phyloP scores from a whole-genome alignment of 2,797 vertebrate genomes.

The Lerista edwardsae region DNA sequence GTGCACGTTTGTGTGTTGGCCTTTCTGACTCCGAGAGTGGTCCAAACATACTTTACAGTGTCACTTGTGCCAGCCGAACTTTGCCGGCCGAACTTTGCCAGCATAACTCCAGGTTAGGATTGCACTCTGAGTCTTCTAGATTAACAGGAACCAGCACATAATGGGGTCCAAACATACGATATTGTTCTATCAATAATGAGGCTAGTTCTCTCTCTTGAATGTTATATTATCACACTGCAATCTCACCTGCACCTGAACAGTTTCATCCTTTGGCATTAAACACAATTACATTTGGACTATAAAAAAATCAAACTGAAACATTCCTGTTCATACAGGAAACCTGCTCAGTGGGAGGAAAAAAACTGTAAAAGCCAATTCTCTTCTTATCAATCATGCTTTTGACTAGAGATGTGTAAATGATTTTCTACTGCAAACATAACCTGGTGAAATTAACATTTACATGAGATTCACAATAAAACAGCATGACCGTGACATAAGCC shows the following conservation, averaged over 20 bases:
- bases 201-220: constrained; percentile 2
- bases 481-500: constrained; percentile 25
- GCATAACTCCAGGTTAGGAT: too few species aligned
- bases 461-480: constrained; percentile 61
- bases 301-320: constrained; percentile 19
- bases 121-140: too few species aligned
- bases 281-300: constrained; percentile 18
- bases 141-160: not conserved
- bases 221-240: not conserved
- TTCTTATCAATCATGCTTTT: constrained; percentile 24
- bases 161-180: too few species aligned
- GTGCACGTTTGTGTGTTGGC: too few species aligned
- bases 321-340: constrained; percentile 12
- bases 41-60: too few species aligned
- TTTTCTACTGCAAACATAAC: constrained; percentile 66
- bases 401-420: constrained; percentile 38
- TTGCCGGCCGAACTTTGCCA: too few species aligned
- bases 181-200: not conserved
- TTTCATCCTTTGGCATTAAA: not conserved
- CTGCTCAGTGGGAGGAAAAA: constrained; percentile 27
- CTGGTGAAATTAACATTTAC: constrained; percentile 67
- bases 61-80: too few species aligned
- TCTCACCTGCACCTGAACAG: not conserved
- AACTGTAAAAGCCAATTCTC: constrained; percentile 37
- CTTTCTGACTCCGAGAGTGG: too few species aligned